Base-by-base conservation (phyloP, 2,113 vertebrate species). In the Notechis scutatus region DNA sequence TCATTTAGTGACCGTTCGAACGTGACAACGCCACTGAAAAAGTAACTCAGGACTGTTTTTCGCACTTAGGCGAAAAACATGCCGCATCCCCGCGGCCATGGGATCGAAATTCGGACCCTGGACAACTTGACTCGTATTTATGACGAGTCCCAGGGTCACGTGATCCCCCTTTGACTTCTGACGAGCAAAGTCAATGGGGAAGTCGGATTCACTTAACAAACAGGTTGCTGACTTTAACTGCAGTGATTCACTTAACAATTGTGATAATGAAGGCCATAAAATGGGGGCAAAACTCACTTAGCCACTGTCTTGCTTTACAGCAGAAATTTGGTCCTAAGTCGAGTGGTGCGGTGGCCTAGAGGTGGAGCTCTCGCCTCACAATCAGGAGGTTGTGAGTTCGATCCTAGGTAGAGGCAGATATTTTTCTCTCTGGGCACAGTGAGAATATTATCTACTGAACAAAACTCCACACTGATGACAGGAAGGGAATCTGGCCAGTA, bases 91-190 rank as follows among this genome's bases (percentile, higher is more conserved):
- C 26, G 11, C 4, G 0, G 56, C 7, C 56, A 57, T 1, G 56
- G 2, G 29, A n/a, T 69, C 29, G 0, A 14, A n/a, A 14, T 15
- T 14, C 12, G 1, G 61, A 4, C 12, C 0, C 61, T 69, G n/a
- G 61, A 29, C 61, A n/a, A n/a, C 12, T 59, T 2, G 29, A n/a
- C 11, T n/a, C 29, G 1, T 14, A n/a, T n/a, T 69, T 69, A 5
- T 15, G 61, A 69, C 29, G 61, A n/a, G 26, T 2, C 61, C 61
- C 61, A 10, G 1, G 61, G 11, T n/a, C 29, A 69, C 29, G 11
- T 5, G 29, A 69, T 69, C 11, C 29, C 29, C 11, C n/a, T 29
- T 64, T 29, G 26, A 3, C 10, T 11, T n/a, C 26, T 26, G 26
- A n/a, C 4, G 29, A 64, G 61, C 29, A 69, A n/a, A n/a, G 11